phyloP scores from a whole-genome alignment of 2,113 vertebrate species.

The Miniopterus natalensis region DNA sequence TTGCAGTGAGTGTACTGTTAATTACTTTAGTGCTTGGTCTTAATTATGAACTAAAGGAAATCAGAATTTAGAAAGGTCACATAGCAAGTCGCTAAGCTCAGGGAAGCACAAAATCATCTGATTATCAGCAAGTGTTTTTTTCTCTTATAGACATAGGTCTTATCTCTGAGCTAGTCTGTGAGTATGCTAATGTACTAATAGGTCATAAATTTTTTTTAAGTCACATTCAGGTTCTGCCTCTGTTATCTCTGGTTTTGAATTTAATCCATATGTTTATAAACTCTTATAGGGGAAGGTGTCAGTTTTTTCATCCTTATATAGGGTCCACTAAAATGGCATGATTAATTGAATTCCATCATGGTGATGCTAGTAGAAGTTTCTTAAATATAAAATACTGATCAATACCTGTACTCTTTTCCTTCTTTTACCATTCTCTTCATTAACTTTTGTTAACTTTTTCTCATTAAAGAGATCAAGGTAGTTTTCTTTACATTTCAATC shows the following conservation, averaged over 20 bases:
- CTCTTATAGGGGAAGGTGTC: neutral
- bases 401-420: neutral
- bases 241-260: conserved; percentile 54
- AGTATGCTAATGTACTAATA: conserved; percentile 2
- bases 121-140: conserved; percentile 32
- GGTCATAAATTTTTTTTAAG: conserved; percentile 33
- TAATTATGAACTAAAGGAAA: conserved; percentile 44
- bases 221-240: conserved; percentile 16
- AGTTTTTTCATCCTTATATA: neutral
- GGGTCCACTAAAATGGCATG: neutral
- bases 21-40: conserved; percentile 26
- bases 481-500: conserved; percentile 46
- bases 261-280: conserved; percentile 49
- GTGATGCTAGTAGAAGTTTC: neutral
- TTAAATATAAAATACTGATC: conserved; percentile 40
- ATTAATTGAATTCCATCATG: conserved; percentile 25
- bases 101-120: conserved; percentile 12
- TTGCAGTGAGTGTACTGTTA: neutral
- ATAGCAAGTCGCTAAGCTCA: conserved; percentile 19
- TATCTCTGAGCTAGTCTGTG: neutral
- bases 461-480: conserved; percentile 31
- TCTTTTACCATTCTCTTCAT: conserved; percentile 33
- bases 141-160: neutral
- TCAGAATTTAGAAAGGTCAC: conserved; percentile 9
- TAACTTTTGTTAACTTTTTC: conserved; percentile 1